Evolutionary conservation across 2,797 vertebrate species (phyloP), one percentile per base, ranked within the genome.

Genomic region (Gambelia wislizenii): DNA sequence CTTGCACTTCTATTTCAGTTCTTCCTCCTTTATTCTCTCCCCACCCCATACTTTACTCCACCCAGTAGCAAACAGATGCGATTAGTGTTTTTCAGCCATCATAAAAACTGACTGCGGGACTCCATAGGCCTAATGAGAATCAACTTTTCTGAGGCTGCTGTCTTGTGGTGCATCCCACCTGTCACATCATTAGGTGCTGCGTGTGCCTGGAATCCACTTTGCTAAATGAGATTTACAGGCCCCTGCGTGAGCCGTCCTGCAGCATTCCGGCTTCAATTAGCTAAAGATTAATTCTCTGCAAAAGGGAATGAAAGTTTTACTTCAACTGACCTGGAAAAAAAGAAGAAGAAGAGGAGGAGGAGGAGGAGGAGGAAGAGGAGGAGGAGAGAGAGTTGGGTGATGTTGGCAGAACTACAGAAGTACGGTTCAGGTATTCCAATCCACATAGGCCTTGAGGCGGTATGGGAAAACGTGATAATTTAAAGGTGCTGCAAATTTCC

Each of bases 51-150:
- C 56, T 93, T 91, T 90, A 92, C 93, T 91, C 89, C 92, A 89
- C 94, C 94, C 95, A 91, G 95, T 93, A 96, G 96, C 97, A 97
- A 97, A 97, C 98, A 98, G 98, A 97, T 98, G 97, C 95, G 96
- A 97, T 97, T 97, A 97, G 96, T 95, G 96, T 96, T 96, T 95
- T 93, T 96, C 96, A 97, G 96, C 97, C 97, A 95, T 97, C 96
- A 97, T 96, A 97, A 89, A 96, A 96, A 95, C 97, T 97, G 97
- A 97, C 97, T 97, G 97, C 97, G 96, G 97, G 97, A 97, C 97
- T 98, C 97, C 95, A 89, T 92, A 93, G 97, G 97, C 97, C 97
- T 98, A 98, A 98, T 98, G 97, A 98, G 97, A 98, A 97, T 98
- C 97, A 97, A 97, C 97, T 98, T 98, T 97, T 97, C 96, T 91